Evolutionary conservation across 1,140 invertebrate species (phyloP).

Genomic region (Choristoneura fumiferana): DNA sequence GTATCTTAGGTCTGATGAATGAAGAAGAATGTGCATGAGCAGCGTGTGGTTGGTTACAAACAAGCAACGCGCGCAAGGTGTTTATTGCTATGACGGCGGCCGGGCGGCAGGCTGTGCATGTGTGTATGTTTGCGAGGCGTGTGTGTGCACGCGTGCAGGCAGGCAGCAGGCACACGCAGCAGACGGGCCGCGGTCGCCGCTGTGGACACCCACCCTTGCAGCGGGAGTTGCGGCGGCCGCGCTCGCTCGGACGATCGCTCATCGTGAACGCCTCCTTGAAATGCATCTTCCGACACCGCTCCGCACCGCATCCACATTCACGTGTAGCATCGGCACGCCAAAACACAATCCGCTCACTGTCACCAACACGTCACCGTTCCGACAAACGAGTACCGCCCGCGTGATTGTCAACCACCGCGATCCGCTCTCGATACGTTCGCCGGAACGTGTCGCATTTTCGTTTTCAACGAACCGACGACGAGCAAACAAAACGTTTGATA

Average conservation of each 20-base stretch:
- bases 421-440: slow-evolving; percentile 31
- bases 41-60: not conserved
- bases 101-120: slow-evolving; percentile 7
- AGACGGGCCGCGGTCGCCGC: slow-evolving; percentile 40
- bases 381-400: slow-evolving; percentile 31
- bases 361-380: slow-evolving; percentile 53
- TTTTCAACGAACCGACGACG: slow-evolving; percentile 43
- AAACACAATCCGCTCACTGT: slow-evolving; percentile 66
- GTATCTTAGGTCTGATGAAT: not conserved
- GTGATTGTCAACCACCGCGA: slow-evolving; percentile 38
- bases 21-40: too few relatives aligned
- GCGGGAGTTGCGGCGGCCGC: slow-evolving; percentile 74
- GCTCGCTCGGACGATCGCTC: slow-evolving; percentile 74
- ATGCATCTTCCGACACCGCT: slow-evolving; percentile 74
- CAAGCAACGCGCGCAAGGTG: slow-evolving; percentile 29
- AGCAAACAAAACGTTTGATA: slow-evolving; percentile 46
- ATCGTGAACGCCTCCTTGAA: slow-evolving; percentile 77
- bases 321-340: slow-evolving; percentile 66
- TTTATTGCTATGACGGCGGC: slow-evolving; percentile 21
- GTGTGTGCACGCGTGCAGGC: slow-evolving; percentile 25
- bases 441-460: slow-evolving; percentile 54
- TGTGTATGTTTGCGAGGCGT: slow-evolving; percentile 21
- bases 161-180: slow-evolving; percentile 12
- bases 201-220: slow-evolving; percentile 71
- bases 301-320: slow-evolving; percentile 70